Evolutionary conservation across 92 coral and sea anemone species (phyloP).

Genomic region (Montipora capitata): DNA sequence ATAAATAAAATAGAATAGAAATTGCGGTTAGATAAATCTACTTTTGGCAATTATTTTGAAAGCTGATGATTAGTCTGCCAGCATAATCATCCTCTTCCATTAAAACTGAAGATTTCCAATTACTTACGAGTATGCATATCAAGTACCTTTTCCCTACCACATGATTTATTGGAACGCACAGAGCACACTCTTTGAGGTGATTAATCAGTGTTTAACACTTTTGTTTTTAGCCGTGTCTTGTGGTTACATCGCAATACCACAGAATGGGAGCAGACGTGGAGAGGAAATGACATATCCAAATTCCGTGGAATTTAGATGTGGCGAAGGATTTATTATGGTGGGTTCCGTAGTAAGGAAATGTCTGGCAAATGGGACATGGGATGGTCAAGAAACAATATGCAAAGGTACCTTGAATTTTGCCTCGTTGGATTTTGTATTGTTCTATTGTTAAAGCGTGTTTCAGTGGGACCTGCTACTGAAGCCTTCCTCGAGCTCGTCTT

Average conservation of each 20-base stretch:
- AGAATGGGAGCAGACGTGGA: constrained; percentile 72
- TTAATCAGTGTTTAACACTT: background rate
- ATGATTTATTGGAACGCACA: too few species aligned
- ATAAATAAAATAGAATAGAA: too few species aligned
- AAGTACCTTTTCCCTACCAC: too few species aligned
- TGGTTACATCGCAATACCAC: constrained; percentile 53
- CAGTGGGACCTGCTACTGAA: background rate
- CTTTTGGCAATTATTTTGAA: too few species aligned
- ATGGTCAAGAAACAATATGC: background rate
- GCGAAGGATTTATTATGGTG: constrained; percentile 70
- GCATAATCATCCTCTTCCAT: too few species aligned
- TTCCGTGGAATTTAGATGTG: constrained; percentile 63
- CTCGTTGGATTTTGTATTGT: too few species aligned
- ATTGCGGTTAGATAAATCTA: too few species aligned
- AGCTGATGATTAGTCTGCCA: too few species aligned
- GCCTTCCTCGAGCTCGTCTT: background rate
- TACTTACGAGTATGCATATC: too few species aligned
- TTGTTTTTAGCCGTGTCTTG: constrained; percentile 73
- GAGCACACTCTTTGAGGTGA: too few species aligned
- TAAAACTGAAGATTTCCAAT: too few species aligned
- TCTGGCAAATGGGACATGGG: constrained; percentile 68
- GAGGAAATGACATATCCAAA: constrained; percentile 66
- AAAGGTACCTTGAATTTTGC: too few species aligned
- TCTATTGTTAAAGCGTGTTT: background rate
- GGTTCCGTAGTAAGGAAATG: constrained; percentile 73